These are phyloP conservation scores for Halictus rubicundus DNA, from an alignment of 1,140 invertebrate species.

Conservation along the genomic window DNA sequence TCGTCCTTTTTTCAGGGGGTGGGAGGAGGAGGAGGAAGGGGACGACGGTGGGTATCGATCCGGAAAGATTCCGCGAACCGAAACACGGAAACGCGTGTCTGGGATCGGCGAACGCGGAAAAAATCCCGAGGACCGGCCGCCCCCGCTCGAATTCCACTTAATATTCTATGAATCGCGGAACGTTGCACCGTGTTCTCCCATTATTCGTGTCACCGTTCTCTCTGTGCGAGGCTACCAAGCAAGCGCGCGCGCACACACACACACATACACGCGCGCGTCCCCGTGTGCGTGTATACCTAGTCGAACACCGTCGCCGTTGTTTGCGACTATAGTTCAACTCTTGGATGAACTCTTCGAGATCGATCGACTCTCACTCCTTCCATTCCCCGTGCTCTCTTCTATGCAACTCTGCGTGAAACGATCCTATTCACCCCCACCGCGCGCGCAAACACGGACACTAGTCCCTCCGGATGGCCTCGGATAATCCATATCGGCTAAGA, in stretches of 20 bases:
- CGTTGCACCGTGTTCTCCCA: conserved; percentile 19
- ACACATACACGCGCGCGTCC: too few species aligned
- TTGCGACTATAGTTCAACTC: conserved; percentile 30
- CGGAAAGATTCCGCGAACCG: conserved; percentile 36
- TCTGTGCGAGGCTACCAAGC: neutral
- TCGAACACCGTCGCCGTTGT: neutral
- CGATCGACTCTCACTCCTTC: conserved; percentile 28
- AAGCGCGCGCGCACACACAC: too few species aligned
- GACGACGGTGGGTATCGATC: conserved; percentile 22
- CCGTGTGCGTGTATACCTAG: too few species aligned
- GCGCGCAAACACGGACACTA: neutral
- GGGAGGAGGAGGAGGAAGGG: too few species aligned
- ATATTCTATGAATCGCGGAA: conserved; percentile 57
- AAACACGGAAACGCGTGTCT: conserved; percentile 34
- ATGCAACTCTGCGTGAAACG: conserved; percentile 35
- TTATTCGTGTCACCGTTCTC: conserved; percentile 62
- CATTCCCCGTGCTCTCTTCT: conserved; percentile 36
- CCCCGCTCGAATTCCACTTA: conserved; percentile 43
- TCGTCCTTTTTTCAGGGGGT: neutral
- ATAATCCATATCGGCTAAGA: neutral
- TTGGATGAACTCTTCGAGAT: conserved; percentile 39
- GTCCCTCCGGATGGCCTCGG: neutral
- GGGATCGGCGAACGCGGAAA: conserved; percentile 19
- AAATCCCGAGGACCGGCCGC: neutral
- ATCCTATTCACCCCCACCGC: conserved; percentile 3